A percentile compares a stretch with the other conserved stretches of the same genome.
phyloP scores from a whole-genome alignment of 2,797 vertebrate genomes.

The Morus bassanus region DNA sequence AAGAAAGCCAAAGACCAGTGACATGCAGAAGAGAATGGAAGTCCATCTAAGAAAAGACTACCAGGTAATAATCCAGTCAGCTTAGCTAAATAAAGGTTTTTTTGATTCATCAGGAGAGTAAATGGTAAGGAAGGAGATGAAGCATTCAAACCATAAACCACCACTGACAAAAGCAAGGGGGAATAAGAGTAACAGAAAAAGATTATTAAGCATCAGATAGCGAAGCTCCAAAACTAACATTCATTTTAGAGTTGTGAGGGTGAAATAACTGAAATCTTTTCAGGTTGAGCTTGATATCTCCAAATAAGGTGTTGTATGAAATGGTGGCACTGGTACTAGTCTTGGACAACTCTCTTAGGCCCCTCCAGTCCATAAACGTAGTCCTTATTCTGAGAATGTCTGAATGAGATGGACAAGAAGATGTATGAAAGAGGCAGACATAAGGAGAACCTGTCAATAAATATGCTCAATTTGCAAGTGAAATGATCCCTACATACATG shows the following conservation, averaged over 20 bases:
- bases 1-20: not conserved
- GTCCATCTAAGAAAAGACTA: not conserved
- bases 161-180: not conserved
- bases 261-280: not conserved
- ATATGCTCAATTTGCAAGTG: conserved; percentile 31
- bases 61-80: not conserved
- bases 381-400: not conserved
- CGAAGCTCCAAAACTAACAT: not conserved
- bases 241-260: not conserved
- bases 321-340: not conserved
- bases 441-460: not conserved
- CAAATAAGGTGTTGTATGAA: not conserved
- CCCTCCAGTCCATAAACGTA: not conserved
- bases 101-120: not conserved
- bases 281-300: not conserved
- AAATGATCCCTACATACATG: conserved; percentile 6
- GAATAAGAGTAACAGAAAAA: not conserved
- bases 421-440: not conserved
- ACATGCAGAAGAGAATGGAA: not conserved
- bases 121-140: not conserved
- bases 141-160: not conserved
- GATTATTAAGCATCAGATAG: not conserved
- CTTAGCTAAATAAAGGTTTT: not conserved
- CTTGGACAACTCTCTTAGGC: not conserved
- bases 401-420: not conserved